Base-by-base conservation (phyloP, 1,140 invertebrate species). In the Philopotamus ludificatus region DNA sequence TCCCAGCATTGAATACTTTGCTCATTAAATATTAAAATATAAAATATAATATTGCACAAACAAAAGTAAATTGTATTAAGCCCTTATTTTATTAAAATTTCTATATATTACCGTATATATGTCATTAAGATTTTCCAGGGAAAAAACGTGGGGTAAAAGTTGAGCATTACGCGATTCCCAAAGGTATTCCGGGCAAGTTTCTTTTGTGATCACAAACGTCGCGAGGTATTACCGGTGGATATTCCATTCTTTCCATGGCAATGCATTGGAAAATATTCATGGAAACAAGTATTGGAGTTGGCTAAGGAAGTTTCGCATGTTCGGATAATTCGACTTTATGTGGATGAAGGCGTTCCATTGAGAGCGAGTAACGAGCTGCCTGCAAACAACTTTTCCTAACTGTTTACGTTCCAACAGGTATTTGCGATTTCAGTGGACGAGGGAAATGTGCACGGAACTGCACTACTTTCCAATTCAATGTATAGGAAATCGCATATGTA, bases 211-310 rank as follows among this genome's bases (percentile, higher is more conserved):
- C 45, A 15, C 45, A 20, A 47, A n/a, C n/a, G 45, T 47, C 45
- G 4, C 15, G 4, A 7, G 15, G 20, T 15, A 20, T 47, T 47
- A 47, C 20, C 20, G 4, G 45, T 15, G 4, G 45, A 16, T 15
- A 15, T 54, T 54, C 28, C 51, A 44, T 10, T 26, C 22, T 49
- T 63, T 63, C 61, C 53, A 54, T 63, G 28, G 26, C 22, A 49
- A 63, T 63, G 61, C 61, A 63, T 63, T 18, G 50, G 45, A 63
- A 63, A 53, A 63, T 63, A 63, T 54, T 63, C 50, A 28, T 16
- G 12, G 23, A 15, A 28, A 18, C 53, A 18, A 28, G 21, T 23
- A 16, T 55, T 23, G 45, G 45, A 15, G 45, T 20, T 15, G 44
- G 58, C 23, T 23, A 15, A 28, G 21, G 41, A 41, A 42, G 23